These are phyloP conservation scores for Xylophagus ater DNA, from an alignment of 2,888 invertebrate genomes.

Conservation along the genomic window DNA sequence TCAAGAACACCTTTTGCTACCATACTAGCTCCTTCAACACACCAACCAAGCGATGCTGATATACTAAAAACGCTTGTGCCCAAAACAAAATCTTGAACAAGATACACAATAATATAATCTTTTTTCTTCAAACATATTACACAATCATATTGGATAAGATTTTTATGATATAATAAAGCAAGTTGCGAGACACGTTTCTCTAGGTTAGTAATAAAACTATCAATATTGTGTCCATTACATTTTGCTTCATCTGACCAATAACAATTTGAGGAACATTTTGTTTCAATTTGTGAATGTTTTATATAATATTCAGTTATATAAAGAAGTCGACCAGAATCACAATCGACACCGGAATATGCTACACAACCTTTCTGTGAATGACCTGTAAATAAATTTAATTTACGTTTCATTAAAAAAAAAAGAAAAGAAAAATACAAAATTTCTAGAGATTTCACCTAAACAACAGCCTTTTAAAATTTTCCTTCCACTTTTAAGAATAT, in stretches of 20 bases:
- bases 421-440: background rate
- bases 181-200: slow-evolving; percentile 70
- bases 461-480: slow-evolving; percentile 65
- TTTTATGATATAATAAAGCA: slow-evolving; percentile 55
- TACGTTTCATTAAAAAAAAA: background rate
- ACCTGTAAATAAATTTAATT: slow-evolving; percentile 33
- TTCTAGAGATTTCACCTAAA: slow-evolving; percentile 43
- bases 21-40: slow-evolving; percentile 39
- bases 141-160: slow-evolving; percentile 64
- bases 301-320: slow-evolving; percentile 68
- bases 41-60: slow-evolving; percentile 34
- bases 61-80: slow-evolving; percentile 36
- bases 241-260: slow-evolving; percentile 31
- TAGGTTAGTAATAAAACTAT: slow-evolving; percentile 40
- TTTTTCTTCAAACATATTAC: slow-evolving; percentile 52
- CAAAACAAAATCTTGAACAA: slow-evolving; percentile 56
- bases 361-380: slow-evolving; percentile 64
- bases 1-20: slow-evolving; percentile 60
- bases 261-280: slow-evolving; percentile 29
- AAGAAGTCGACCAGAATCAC: slow-evolving; percentile 56
- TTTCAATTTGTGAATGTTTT: slow-evolving; percentile 36
- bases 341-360: slow-evolving; percentile 66
- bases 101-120: slow-evolving; percentile 52
- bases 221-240: slow-evolving; percentile 34
- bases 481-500: slow-evolving; percentile 46